phyloP scores from a whole-genome alignment of 2,113 vertebrate species.

The Anguilla rostrata region DNA sequence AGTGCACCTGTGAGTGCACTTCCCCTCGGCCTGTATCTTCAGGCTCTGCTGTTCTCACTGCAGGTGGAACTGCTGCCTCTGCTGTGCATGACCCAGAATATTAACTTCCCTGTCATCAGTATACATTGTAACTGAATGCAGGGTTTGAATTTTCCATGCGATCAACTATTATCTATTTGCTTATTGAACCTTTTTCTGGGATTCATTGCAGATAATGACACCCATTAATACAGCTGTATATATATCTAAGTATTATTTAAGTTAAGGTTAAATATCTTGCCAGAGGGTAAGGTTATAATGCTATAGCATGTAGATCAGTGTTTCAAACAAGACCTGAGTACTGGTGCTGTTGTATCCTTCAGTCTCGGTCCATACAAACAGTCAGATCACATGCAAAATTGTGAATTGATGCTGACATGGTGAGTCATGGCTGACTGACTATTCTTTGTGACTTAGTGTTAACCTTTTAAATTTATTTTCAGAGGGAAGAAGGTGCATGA shows the following conservation, averaged over 20 bases:
- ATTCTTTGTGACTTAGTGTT: not conserved
- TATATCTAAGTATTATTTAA: not conserved
- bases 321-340: not conserved
- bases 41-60: not conserved
- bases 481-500: not conserved
- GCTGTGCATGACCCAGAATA: slow-evolving; percentile 13
- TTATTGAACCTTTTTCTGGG: not conserved
- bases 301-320: not conserved
- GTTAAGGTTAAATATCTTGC: not conserved
- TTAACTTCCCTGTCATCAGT: slow-evolving; percentile 1
- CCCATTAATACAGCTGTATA: not conserved
- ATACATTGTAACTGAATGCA: not conserved
- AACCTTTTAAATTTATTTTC: not conserved
- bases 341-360: not conserved
- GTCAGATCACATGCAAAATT: not conserved
- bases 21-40: not conserved
- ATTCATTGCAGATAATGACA: not conserved
- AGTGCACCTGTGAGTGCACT: slow-evolving; percentile 4
- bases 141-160: not conserved
- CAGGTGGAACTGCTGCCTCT: slow-evolving; percentile 22
- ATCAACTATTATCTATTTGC: not conserved
- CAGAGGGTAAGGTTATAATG: not conserved
- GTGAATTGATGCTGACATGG: not conserved
- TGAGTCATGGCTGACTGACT: not conserved
- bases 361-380: not conserved